Percentiles rank a stretch among this genome's conserved stretches.
These are phyloP conservation scores for Syrmaticus mikado DNA, from an alignment of 2,113 vertebrate species.

Conservation along the genomic window DNA sequence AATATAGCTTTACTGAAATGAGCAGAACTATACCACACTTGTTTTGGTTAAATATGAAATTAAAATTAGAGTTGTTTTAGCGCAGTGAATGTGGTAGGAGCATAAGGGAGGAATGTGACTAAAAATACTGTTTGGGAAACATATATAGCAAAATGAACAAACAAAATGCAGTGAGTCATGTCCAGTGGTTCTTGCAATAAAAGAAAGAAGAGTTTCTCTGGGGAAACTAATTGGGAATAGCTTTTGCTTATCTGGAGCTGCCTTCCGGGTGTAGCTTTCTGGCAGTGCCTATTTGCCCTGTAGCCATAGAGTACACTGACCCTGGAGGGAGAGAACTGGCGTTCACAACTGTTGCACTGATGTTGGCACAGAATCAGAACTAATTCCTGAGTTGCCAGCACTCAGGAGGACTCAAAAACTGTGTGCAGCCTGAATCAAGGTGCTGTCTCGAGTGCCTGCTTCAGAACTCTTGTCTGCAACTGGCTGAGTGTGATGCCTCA, in stretches of 20 bases:
- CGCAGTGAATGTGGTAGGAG: conserved; percentile 31
- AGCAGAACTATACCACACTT: not conserved
- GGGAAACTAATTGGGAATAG: not conserved
- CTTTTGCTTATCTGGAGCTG: conserved; percentile 2
- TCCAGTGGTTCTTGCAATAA: conserved; percentile 19
- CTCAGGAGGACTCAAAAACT: not conserved
- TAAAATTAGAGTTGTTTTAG: conserved; percentile 45
- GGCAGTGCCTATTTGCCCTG: not conserved
- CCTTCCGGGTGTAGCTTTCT: not conserved
- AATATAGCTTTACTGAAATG: not conserved
- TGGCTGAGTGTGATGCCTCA: not conserved
- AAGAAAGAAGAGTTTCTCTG: conserved; percentile 22
- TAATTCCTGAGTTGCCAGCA: not conserved
- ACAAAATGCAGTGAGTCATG: conserved; percentile 66
- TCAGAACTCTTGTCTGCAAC: not conserved
- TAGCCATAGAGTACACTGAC: not conserved
- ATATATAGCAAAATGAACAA: conserved; percentile 64
- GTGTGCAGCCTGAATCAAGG: not conserved
- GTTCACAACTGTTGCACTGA: not conserved
- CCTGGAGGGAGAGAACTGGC: not conserved
- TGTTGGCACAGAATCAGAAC: not conserved
- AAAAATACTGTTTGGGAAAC: conserved; percentile 65
- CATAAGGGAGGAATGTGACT: conserved; percentile 34
- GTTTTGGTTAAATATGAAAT: conserved; percentile 61
- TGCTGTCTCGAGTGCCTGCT: not conserved